Base-by-base conservation (phyloP, 2,797 vertebrate genomes). In the Ispidina lecontei region DNA sequence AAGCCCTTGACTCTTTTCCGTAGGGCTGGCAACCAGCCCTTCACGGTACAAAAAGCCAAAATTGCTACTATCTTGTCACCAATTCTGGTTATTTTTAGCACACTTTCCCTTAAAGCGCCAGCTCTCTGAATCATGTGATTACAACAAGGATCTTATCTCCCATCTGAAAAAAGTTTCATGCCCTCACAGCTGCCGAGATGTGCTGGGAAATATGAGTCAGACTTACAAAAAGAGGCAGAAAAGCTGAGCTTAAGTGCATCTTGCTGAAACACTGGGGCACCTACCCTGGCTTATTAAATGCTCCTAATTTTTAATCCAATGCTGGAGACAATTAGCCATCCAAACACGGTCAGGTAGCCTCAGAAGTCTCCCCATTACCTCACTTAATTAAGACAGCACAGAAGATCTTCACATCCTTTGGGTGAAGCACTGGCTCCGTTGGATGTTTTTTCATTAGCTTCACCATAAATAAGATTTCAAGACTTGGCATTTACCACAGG, bases 401-500 rank as follows among this genome's bases (percentile, higher is more conserved):
- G 79, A 89, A 89, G 58, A 84, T 52, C 55, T 75, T 80, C 91
- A 71, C 69, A 80, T 71, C 86, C 91, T 94, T 79, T 84, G 96
- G 94, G 93, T 59, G 92, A 86, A 96, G 88, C 64, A 0, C 71
- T 70, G 83, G 87, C 89, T 93, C 91, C 1, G 74, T 1, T 88
- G 94, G 73, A 91, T 44, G 14, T 63, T 85, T 92, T 84, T 81
- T 91, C 92, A 96, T 94, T 93, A 93, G 89, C 80, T 75, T 92
- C 92, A 49, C 87, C 94, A 93, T 83, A 94, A 94, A 94, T 96
- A 94, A 95, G 84, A 96, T 95, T 92, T 95, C 95, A 90, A 85
- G 76, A n/a, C 76, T 84, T 94, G 89, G 94, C 95, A 96, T 93
- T 95, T 92, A 86, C 89, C 89, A 83, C 73, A 5, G 76, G 33